Conservation (phyloP, 2,113 vertebrate species). For the Setophaga kirtlandii region DNA sequence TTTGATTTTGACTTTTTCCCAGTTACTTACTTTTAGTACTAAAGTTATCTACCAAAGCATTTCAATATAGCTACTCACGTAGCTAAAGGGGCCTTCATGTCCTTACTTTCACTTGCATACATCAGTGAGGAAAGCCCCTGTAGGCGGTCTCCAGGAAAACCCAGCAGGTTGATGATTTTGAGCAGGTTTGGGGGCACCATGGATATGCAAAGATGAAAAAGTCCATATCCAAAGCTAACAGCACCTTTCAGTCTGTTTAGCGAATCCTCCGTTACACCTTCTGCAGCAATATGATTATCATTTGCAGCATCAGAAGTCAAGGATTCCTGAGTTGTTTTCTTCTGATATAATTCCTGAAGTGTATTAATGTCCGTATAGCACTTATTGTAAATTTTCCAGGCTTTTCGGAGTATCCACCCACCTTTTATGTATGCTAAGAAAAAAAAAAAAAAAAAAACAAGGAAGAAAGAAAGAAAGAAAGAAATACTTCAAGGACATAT, state of each 20-base stretch:
- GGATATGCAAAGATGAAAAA: slow-evolving; percentile 99
- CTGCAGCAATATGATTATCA: slow-evolving; percentile 86
- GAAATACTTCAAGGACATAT: not conserved
- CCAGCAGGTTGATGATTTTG: slow-evolving; percentile 99
- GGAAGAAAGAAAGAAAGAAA: not conserved
- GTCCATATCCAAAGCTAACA: slow-evolving; percentile 97
- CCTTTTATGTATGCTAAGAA: slow-evolving; percentile 94
- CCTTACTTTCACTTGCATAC: slow-evolving; percentile 98
- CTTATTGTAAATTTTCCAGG: slow-evolving; percentile 99
- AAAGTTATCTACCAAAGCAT: slow-evolving; percentile 81
- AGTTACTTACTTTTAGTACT: slow-evolving; percentile 76
- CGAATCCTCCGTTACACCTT: slow-evolving; percentile 87
- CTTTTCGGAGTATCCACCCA: slow-evolving; percentile 98
- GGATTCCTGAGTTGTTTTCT: slow-evolving; percentile 81
- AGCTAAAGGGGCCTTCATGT: slow-evolving; percentile 99
- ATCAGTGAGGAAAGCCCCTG: slow-evolving; percentile 95
- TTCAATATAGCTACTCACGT: slow-evolving; percentile 95
- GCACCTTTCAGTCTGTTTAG: slow-evolving; percentile 97
- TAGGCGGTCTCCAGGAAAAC: slow-evolving; percentile 96
- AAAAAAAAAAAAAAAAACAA: not conserved
- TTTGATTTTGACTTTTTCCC: slow-evolving; percentile 21
- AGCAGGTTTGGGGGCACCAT: slow-evolving; percentile 99
- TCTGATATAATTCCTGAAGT: slow-evolving; percentile 89
- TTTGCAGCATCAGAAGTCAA: slow-evolving; percentile 88
- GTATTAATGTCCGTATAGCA: slow-evolving; percentile 96